Base-by-base conservation (phyloP, 2,888 invertebrate genomes). In the Cantharis rufa region DNA sequence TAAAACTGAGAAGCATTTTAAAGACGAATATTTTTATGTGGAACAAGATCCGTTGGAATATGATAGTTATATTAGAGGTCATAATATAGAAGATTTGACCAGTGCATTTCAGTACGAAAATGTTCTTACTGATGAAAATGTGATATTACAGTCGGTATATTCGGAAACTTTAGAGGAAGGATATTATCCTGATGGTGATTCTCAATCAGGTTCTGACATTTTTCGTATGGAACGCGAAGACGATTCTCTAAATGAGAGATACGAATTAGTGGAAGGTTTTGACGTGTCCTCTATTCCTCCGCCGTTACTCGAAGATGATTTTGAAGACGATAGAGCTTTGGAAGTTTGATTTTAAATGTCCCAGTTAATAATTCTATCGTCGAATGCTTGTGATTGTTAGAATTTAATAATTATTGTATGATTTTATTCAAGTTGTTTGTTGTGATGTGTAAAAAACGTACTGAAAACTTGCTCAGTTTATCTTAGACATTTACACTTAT, bases 261-360 rank as follows among this genome's bases (percentile, higher is more conserved):
- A 91, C 86, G 90, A 93, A 86, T 89, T 93, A 75, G 93, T 92
- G n/a, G 94, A 94, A 81, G 92, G 92, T 84, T 93, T 94, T 85
- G 94, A 94, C 84, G 92, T 94, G 16, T 91, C 93, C 48, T 93
- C 92, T 24, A 91, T 94, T 83, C 95, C 94, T n/a, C 94, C 94
- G 72, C 94, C 94, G 72, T 89, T 94, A 80, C 91, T 94, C 84
- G 91, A 92, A 73, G 94, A 95, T 82, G 93, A 94, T 84, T 94
- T 94, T 85, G 93, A 92, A 82, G 91, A 92, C 81, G 88, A 87
- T 72, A 84, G 83, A 73, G 82, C 82, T 63, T 84, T 82, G 81
- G 86, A 87, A 77, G 86, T 88, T 87, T 88, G 87, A 88, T 87
- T 88, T 86, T 87, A 87, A 86, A 74, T 61, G 48, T 48, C n/a